Base-by-base conservation (phyloP, 1,140 invertebrate species). In the Belonocnema kinseyi region DNA sequence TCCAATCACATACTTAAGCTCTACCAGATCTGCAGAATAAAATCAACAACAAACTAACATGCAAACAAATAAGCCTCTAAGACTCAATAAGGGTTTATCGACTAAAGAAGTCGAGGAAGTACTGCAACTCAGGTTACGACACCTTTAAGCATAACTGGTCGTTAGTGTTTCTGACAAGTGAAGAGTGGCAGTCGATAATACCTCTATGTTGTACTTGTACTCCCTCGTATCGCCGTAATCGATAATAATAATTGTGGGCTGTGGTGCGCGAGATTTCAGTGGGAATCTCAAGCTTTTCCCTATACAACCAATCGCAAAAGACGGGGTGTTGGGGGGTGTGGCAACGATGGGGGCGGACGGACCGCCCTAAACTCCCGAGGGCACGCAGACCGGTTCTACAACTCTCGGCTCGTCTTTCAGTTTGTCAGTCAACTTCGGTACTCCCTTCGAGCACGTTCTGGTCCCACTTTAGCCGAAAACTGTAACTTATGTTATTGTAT, bases 221-320 rank as follows among this genome's bases (percentile, higher is more conserved):
- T 85, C 78, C 78, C 74, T 83, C 83, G 77, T 79, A 58, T 66
- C 52, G 74, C 17, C 77, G 80, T 82, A 86, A 87, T 87, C 86
- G 83, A 87, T 86, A 87, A 86, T 85, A 86, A 87, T 86, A 87
- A 87, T 86, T 85, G 80, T 78, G 79, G 80, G 72, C 77, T 76
- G 80, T 26, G 73, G 61, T 66, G 61, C 33, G 61, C 61, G 61
- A 66, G 61, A 66, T 66, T 33, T 66, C 40, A 66, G 61, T 66
- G n/a, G 33, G 61, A 40, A 66, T 21, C 61, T n/a, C 61, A 33
- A 66, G 26, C n/a, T 66, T 33, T 66, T 40, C n/a, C 61, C 26
- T 16, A 66, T 2, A 7, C 11, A 66, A 66, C 61, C 61, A 66
- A 66, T 66, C 61, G 61, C 33, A 66, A 66, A 66, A 66, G 61